Conservation (phyloP, 2,113 vertebrate species). For the Limnothrissa miodon region DNA sequence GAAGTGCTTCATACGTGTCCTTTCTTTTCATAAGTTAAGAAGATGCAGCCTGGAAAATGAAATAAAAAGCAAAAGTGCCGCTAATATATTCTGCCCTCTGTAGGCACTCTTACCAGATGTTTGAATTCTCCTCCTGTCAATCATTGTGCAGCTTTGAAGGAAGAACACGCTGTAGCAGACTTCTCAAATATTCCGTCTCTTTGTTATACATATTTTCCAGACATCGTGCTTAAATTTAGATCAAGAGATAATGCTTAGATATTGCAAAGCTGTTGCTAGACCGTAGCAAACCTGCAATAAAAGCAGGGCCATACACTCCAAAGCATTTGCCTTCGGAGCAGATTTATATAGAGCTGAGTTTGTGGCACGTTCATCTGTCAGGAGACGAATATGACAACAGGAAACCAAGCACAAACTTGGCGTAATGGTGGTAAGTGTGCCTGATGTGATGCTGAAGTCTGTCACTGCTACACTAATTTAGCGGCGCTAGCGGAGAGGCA, state of each 20-base stretch:
- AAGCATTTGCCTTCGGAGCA: not conserved
- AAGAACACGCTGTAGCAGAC: not conserved
- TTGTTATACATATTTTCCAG: not conserved
- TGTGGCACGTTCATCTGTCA: not conserved
- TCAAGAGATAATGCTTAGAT: not conserved
- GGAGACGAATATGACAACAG: not conserved
- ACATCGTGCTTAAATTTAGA: not conserved
- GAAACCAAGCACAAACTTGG: conserved; percentile 1
- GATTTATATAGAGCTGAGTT: not conserved
- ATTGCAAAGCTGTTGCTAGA: not conserved
- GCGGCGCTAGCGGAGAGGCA: not conserved
- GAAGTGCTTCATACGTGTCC: not conserved
- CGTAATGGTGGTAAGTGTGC: conserved; percentile 11
- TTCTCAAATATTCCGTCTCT: not conserved
- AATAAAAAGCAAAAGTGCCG: not conserved
- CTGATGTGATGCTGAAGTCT: not conserved
- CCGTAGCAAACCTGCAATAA: not conserved
- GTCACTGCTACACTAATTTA: not conserved
- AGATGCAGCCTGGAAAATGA: not conserved
- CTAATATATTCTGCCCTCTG: conserved; percentile 1
- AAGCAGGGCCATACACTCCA: not conserved
- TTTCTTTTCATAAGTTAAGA: not conserved
- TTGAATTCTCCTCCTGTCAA: not conserved
- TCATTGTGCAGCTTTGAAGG: not conserved
- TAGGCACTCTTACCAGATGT: conserved; percentile 6